A percentile compares a stretch with the other conserved stretches of the same genome.
phyloP scores from a whole-genome alignment of 2,797 vertebrate species.

The Florisuga fusca region DNA sequence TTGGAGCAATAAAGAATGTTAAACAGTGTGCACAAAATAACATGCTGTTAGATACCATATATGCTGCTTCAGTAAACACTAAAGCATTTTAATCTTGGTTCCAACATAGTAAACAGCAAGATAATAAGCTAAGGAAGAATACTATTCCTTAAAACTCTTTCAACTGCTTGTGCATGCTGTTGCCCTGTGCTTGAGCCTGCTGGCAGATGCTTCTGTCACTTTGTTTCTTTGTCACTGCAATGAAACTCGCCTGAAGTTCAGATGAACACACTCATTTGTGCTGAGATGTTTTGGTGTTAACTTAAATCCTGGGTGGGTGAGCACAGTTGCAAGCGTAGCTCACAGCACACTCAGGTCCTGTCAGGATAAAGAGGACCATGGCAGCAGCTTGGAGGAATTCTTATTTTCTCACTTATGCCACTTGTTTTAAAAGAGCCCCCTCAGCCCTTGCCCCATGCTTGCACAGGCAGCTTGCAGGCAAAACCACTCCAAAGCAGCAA shows the following conservation, averaged over 20 bases:
- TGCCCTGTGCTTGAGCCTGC: not conserved
- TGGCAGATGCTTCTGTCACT: conserved; percentile 24
- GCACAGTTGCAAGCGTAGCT: not conserved
- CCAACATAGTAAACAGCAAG: conserved; percentile 60
- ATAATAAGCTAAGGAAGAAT: conserved; percentile 66
- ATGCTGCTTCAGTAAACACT: conserved; percentile 76
- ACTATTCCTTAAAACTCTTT: conserved; percentile 40
- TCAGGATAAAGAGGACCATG: not conserved
- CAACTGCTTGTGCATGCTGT: not conserved
- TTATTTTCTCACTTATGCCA: not conserved
- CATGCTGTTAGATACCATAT: conserved; percentile 67
- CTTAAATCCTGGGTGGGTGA: not conserved
- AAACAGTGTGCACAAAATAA: conserved; percentile 68
- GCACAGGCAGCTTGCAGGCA: not conserved
- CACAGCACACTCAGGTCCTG: not conserved
- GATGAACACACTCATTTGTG: not conserved
- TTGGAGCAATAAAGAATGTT: conserved; percentile 71
- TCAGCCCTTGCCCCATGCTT: not conserved
- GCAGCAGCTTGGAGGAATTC: not conserved
- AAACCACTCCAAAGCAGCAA: not conserved
- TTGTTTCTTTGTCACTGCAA: not conserved
- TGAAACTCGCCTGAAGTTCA: conserved; percentile 30
- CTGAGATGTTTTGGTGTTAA: not conserved
- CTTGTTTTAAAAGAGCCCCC: not conserved
- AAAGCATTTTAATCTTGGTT: conserved; percentile 72